These are phyloP conservation scores for Drosophila greeni DNA, from an alignment of 2,888 invertebrate genomes.

Conservation along the genomic window DNA sequence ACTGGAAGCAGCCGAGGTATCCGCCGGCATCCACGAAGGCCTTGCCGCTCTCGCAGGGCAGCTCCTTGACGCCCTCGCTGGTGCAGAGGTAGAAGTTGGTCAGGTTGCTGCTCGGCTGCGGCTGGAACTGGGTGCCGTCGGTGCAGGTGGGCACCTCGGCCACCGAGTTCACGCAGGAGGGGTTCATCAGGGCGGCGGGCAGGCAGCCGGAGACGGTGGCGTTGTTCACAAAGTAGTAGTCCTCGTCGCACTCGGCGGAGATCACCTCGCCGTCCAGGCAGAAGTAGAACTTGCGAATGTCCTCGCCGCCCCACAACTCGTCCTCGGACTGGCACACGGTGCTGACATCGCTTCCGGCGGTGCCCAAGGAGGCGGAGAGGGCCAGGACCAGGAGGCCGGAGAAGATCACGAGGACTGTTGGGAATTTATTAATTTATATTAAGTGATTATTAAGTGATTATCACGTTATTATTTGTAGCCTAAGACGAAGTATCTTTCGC, in stretches of 20 bases:
- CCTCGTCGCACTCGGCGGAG: slow-evolving; percentile 15
- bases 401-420: slow-evolving; percentile 44
- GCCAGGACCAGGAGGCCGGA: slow-evolving; percentile 46
- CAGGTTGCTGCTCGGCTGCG: slow-evolving; percentile 29
- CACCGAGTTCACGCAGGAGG: slow-evolving; percentile 47
- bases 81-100: slow-evolving; percentile 49
- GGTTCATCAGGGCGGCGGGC: slow-evolving; percentile 24
- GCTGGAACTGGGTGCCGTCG: slow-evolving; percentile 45
- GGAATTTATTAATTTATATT: too few relatives aligned
- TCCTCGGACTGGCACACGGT: slow-evolving; percentile 26
- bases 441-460: too few relatives aligned
- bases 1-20: slow-evolving; percentile 55
- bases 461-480: not conserved
- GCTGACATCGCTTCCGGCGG: not conserved
- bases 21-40: slow-evolving; percentile 49
- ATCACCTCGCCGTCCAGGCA: slow-evolving; percentile 27
- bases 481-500: not conserved
- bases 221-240: slow-evolving; percentile 49
- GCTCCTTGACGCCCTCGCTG: not conserved
- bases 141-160: slow-evolving; percentile 29
- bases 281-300: slow-evolving; percentile 34
- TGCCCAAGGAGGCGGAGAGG: slow-evolving; percentile 15
- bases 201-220: slow-evolving; percentile 49
- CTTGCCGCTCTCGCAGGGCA: slow-evolving; percentile 19
- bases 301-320: slow-evolving; percentile 38